Evolutionary conservation across 2,888 invertebrate species (phyloP), one percentile per base, ranked within the genome.

Genomic region (Rhingia campestris): DNA sequence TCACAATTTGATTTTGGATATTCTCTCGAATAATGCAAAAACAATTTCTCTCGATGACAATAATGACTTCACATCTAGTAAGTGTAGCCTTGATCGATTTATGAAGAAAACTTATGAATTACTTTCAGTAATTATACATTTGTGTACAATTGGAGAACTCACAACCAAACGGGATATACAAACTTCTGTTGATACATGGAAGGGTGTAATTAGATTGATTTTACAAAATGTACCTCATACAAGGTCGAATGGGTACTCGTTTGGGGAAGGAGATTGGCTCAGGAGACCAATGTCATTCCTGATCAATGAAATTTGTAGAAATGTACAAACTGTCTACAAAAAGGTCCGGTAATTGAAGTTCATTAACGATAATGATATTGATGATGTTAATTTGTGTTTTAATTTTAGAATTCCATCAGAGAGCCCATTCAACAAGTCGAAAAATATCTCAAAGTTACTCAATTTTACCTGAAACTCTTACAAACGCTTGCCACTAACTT

Each of bases 391-490:
- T 32, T 47, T 6, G 12, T 43, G 6, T 12, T 58, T 41, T n/a
- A 0, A n/a, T 43, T 54, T 39, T 41, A 87, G 87, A 70, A 81
- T 5, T 72, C 85, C 0, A 39, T 86, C 1, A 63, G 49, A 9
- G 76, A 87, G n/a, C 64, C 87, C 0, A 12, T 86, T 10, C 70
- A 86, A 2, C 86, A 87, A 37, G 53, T 87, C 0, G 86, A 88
- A 41, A 87, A 88, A n/a, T 87, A 86, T 49, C 72, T 89, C 0
- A 87, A 87, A 47, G 63, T 89, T 0, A 77, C 87, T 0, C 87
- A 86, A 35, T 87, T 86, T 6, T 88, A 88, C 70, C 37, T 89
- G 39, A 86, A 81, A 63, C 86, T 89, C 72, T 47, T 89, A 5
- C 77, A 86, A 9, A 87, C 87, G 4, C 75, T 89, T 0, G 54